A percentile compares a stretch with the other conserved stretches of the same genome.
Conservation (phyloP, 2,113 vertebrate genomes). For the Apteryx owenii region DNA sequence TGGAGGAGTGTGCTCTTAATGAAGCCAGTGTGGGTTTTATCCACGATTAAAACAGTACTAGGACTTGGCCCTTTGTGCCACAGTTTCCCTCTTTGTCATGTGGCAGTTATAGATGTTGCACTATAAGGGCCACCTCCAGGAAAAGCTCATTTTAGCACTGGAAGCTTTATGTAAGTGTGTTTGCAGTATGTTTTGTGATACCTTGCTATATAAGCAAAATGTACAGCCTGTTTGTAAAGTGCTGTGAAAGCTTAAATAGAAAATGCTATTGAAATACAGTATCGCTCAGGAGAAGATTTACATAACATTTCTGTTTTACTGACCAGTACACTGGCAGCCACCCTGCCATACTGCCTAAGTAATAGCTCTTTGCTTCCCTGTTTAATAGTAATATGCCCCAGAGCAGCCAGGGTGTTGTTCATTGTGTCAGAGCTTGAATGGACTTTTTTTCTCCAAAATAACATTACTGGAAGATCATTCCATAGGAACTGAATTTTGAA, state of each 20-base stretch:
- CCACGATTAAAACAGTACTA: not conserved
- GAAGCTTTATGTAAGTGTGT: not conserved
- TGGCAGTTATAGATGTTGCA: too few species aligned
- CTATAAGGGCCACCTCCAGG: not conserved
- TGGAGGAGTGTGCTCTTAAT: not conserved
- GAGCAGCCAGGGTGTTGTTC: not conserved
- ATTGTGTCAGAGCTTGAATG: not conserved
- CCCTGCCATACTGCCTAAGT: not conserved
- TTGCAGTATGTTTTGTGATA: not conserved
- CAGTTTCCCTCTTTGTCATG: not conserved
- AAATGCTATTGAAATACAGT: not conserved
- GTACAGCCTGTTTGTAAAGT: not conserved
- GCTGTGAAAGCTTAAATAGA: not conserved
- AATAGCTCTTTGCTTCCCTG: not conserved
- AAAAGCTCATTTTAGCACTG: not conserved
- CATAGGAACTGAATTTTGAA: not conserved
- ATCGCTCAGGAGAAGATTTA: not conserved
- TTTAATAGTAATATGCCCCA: not conserved
- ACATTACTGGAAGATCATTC: not conserved
- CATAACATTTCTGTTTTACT: not conserved
- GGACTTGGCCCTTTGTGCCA: not conserved
- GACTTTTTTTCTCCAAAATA: not conserved
- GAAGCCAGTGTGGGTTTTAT: not conserved
- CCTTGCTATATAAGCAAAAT: not conserved
- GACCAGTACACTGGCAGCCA: not conserved